These are phyloP conservation scores for Alca torda DNA, from an alignment of 2,797 vertebrate species.

Conservation along the genomic window DNA sequence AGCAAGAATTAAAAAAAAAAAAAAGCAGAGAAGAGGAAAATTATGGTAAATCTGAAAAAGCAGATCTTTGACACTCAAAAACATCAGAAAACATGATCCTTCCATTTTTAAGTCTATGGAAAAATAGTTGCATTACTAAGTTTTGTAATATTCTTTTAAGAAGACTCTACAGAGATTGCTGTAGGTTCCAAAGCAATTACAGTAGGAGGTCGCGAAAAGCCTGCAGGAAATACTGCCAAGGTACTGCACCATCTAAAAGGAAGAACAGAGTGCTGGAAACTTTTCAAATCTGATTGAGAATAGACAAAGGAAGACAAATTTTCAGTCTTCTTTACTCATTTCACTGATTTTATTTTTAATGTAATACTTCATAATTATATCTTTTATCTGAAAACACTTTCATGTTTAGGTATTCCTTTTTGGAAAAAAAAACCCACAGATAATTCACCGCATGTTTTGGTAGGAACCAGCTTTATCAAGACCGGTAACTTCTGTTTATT, in stretches of 20 bases:
- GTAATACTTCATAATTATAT: background rate
- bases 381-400: background rate
- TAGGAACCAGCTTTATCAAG: conserved; percentile 15
- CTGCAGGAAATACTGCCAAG: conserved; percentile 59
- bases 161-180: conserved; percentile 15
- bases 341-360: conserved; percentile 9
- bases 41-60: background rate
- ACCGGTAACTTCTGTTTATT: background rate
- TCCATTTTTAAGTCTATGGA: background rate
- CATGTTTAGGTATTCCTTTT: background rate
- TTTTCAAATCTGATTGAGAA: conserved; percentile 15
- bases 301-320: conserved; percentile 17
- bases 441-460: background rate
- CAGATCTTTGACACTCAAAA: background rate
- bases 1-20: background rate
- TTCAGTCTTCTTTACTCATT: background rate
- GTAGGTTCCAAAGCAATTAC: conserved; percentile 31
- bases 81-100: background rate
- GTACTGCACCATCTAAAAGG: conserved; percentile 45
- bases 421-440: background rate
- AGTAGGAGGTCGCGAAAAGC: conserved; percentile 26
- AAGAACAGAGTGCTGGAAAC: conserved; percentile 33
- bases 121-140: conserved; percentile 13
- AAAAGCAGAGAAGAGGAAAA: background rate
- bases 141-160: conserved; percentile 30